Conservation (phyloP, 2,113 vertebrate species). For the Spermophilus dauricus region DNA sequence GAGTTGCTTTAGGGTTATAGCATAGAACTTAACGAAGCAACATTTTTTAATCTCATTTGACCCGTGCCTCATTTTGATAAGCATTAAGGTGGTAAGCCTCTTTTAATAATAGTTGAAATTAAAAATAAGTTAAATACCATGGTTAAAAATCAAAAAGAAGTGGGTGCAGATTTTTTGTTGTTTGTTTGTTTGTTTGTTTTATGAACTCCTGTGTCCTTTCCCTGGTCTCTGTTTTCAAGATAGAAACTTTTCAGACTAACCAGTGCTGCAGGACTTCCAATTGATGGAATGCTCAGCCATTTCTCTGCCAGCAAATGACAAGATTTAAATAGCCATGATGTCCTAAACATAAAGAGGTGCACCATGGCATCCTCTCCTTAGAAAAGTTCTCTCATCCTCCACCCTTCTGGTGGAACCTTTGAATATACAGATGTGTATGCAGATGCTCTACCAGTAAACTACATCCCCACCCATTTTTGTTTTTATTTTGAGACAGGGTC, state of each 20-base stretch:
- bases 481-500: not conserved
- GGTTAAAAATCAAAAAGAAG: not conserved
- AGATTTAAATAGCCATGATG: not conserved
- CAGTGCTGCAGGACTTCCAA: not conserved
- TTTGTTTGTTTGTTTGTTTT: not conserved
- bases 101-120: slow-evolving; percentile 40
- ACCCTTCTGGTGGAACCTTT: not conserved
- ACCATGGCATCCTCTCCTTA: not conserved
- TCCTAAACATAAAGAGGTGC: not conserved
- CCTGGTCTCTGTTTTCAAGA: not conserved
- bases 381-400: not conserved
- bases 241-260: slow-evolving; percentile 4
- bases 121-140: slow-evolving; percentile 31
- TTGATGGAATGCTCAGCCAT: not conserved
- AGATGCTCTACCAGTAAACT: not conserved
- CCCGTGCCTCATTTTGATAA: slow-evolving; percentile 1
- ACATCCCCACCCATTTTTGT: not conserved
- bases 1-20: not conserved
- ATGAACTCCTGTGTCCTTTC: not conserved
- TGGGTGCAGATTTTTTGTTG: not conserved
- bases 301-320: not conserved
- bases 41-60: slow-evolving; percentile 23
- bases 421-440: not conserved
- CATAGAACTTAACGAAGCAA: not conserved
- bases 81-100: not conserved